Conservation (phyloP, 2,113 vertebrate genomes). For the Speoplatyrhinus poulsoni region DNA sequence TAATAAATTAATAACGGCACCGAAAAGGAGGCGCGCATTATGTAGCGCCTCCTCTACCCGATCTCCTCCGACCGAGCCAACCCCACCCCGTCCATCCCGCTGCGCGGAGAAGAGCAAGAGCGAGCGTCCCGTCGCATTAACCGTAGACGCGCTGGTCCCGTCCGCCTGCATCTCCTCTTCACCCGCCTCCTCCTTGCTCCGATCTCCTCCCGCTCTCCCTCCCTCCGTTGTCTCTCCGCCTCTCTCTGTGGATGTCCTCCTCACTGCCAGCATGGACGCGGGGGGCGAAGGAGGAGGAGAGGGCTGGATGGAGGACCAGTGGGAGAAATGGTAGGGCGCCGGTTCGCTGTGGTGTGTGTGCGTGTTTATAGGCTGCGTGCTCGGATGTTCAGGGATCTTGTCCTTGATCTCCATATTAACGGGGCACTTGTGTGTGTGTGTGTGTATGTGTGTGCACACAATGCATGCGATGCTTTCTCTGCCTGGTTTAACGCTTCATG, state of each 20-base stretch:
- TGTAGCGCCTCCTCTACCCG: too few species aligned
- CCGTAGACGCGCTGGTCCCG: neutral
- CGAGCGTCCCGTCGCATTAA: too few species aligned
- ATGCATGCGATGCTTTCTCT: too few species aligned
- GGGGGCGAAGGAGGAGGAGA: constrained; percentile 88
- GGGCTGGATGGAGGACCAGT: constrained; percentile 97
- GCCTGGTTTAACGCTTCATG: too few species aligned
- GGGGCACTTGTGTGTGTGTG: too few species aligned
- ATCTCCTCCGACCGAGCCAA: too few species aligned
- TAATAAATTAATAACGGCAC: too few species aligned
- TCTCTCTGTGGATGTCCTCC: constrained; percentile 78
- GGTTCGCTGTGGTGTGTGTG: constrained; percentile 8
- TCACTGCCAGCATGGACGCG: constrained; percentile 88
- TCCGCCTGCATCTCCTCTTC: neutral
- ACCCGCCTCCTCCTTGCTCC: constrained; percentile 39
- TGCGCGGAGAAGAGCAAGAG: too few species aligned
- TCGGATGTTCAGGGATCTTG: neutral
- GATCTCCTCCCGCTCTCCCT: constrained; percentile 42
- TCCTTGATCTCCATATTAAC: too few species aligned
- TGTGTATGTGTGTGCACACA: neutral
- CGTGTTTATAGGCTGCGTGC: constrained; percentile 4
- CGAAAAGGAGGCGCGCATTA: too few species aligned
- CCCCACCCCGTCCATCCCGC: too few species aligned
- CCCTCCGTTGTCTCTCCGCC: constrained; percentile 39
- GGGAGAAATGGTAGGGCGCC: constrained; percentile 94